phyloP scores from a whole-genome alignment of 2,113 vertebrate species.

The Phyllostomus discolor region DNA sequence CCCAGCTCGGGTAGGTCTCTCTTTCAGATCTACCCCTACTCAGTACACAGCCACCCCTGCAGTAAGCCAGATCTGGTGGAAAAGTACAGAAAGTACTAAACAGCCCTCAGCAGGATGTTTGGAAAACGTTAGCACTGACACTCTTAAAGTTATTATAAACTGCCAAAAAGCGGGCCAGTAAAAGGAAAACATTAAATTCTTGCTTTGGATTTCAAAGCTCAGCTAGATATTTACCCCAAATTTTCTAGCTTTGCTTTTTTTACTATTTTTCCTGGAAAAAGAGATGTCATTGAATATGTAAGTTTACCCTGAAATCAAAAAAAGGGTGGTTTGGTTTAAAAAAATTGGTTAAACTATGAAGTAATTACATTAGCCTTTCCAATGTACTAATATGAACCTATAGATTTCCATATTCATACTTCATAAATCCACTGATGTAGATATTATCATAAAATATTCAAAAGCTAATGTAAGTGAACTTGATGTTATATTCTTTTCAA shows the following conservation, averaged over 20 bases:
- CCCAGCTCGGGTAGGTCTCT: neutral
- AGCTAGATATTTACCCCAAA: neutral
- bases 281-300: neutral
- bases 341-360: neutral
- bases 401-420: neutral
- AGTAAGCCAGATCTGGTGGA: neutral
- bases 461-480: neutral
- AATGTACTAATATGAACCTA: neutral
- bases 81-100: constrained; percentile 9
- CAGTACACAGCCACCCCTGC: neutral
- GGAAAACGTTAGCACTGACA: neutral
- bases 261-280: neutral
- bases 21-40: neutral
- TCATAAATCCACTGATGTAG: neutral
- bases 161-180: neutral
- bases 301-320: neutral
- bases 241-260: constrained; percentile 26
- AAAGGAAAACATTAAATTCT: constrained; percentile 38
- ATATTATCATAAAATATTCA: constrained; percentile 9
- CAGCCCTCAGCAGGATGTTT: constrained; percentile 24
- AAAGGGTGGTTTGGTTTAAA: neutral
- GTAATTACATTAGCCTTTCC: neutral
- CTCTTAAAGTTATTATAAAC: neutral
- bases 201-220: constrained; percentile 7
- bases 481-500: neutral